These are phyloP conservation scores for Limenitis camilla DNA, from an alignment of 2,888 invertebrate genomes.

Conservation along the genomic window DNA sequence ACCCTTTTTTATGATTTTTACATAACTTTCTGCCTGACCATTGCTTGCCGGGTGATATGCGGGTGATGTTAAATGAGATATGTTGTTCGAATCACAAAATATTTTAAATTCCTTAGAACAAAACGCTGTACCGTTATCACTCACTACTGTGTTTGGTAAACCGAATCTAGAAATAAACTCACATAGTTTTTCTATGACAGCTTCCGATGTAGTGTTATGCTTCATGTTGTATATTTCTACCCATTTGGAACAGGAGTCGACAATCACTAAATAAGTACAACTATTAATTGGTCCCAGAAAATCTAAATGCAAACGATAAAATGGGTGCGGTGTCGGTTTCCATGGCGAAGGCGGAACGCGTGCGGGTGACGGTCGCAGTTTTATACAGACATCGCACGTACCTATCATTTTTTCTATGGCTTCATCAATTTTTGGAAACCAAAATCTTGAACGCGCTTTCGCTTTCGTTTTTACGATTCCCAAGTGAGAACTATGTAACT, in stretches of 20 bases:
- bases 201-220: slow-evolving; percentile 5
- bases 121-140: slow-evolving; percentile 28
- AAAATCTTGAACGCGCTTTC: slow-evolving; percentile 21
- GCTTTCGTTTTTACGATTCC: slow-evolving; percentile 23
- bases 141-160: slow-evolving; percentile 24
- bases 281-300: slow-evolving; percentile 20
- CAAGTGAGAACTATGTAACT: slow-evolving; percentile 1
- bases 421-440: slow-evolving; percentile 26
- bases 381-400: slow-evolving; percentile 18
- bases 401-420: slow-evolving; percentile 16
- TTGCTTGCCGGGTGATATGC: slow-evolving; percentile 27
- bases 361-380: slow-evolving; percentile 5
- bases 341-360: slow-evolving; percentile 23
- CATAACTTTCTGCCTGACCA: slow-evolving; percentile 27
- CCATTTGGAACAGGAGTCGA: slow-evolving; percentile 25
- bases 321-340: slow-evolving; percentile 11
- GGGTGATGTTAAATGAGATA: slow-evolving; percentile 25
- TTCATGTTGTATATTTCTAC: slow-evolving; percentile 18
- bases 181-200: slow-evolving; percentile 24
- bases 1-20: slow-evolving; percentile 30
- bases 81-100: slow-evolving; percentile 27
- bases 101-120: slow-evolving; percentile 21
- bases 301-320: slow-evolving; percentile 26
- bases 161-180: slow-evolving; percentile 28
- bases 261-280: slow-evolving; percentile 14